Percentiles rank a stretch among this genome's conserved stretches.
Evolutionary conservation across 64 coral and sea anemone species (phyloP).

Genomic region (Stylophora pistillata): DNA sequence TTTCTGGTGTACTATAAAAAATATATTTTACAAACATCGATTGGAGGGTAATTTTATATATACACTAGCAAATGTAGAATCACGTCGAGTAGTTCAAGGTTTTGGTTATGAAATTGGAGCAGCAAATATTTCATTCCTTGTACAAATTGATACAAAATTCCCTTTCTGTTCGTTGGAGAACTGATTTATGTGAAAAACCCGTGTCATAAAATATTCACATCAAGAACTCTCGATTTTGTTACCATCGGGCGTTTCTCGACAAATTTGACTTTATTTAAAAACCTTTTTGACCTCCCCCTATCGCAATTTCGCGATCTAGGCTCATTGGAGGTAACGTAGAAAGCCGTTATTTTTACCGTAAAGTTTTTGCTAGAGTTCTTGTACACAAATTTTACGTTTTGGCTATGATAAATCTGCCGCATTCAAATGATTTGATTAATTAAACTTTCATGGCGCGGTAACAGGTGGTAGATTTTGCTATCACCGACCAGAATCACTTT

Average conservation of each 20-base stretch:
- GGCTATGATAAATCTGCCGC: not conserved
- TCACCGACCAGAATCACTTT: not conserved
- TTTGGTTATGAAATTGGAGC: not conserved
- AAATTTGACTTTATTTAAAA: conserved; percentile 19
- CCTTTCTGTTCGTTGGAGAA: not conserved
- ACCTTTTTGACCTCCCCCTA: not conserved
- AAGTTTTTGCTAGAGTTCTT: not conserved
- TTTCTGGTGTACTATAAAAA: conserved; percentile 14
- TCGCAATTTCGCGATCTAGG: not conserved
- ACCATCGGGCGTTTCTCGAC: conserved; percentile 11
- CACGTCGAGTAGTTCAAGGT: not conserved
- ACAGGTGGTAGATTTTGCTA: conserved; percentile 18
- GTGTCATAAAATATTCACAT: conserved; percentile 42
- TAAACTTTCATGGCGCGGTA: conserved; percentile 28
- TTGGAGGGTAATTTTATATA: not conserved
- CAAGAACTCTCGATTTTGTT: not conserved
- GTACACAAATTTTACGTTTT: not conserved
- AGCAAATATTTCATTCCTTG: not conserved
- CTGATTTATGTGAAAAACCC: not conserved
- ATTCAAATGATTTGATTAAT: conserved; percentile 49
- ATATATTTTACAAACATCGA: conserved; percentile 12
- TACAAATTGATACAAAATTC: conserved; percentile 8
- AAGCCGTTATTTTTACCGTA: not conserved
- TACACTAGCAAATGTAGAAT: conserved; percentile 1
- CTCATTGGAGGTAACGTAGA: not conserved